These are phyloP conservation scores for Cosmopolites sordidus DNA, from an alignment of 2,888 invertebrate species.

Conservation along the genomic window DNA sequence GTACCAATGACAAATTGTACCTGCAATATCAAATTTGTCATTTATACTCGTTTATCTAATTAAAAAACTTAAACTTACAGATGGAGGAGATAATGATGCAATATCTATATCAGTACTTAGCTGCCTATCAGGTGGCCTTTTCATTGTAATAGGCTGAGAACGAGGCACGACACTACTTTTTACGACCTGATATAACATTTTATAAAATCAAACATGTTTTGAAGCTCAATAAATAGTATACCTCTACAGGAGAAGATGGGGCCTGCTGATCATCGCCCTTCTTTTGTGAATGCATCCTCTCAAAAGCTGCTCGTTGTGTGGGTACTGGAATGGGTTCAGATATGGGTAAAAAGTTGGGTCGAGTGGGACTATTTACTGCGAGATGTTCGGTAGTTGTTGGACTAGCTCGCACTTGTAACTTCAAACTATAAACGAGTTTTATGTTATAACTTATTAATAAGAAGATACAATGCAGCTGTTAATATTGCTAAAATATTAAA, in stretches of 20 bases:
- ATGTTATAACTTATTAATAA: too few relatives aligned
- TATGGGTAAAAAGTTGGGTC: conserved; percentile 66
- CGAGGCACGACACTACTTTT: conserved; percentile 58
- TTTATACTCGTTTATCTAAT: neutral
- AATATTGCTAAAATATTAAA: too few relatives aligned
- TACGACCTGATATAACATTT: conserved; percentile 10
- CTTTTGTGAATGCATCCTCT: conserved; percentile 45
- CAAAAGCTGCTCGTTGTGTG: conserved; percentile 56
- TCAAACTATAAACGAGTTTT: conserved; percentile 24
- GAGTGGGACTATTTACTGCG: conserved; percentile 55
- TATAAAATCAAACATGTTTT: neutral
- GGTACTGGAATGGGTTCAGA: conserved; percentile 77
- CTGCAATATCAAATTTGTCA: conserved; percentile 39
- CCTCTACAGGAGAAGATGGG: conserved; percentile 15
- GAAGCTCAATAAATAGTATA: neutral
- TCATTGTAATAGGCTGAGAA: conserved; percentile 82
- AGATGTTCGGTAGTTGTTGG: conserved; percentile 20
- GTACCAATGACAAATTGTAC: conserved; percentile 85
- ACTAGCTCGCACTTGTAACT: conserved; percentile 28
- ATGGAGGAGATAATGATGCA: conserved; percentile 88
- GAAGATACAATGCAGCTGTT: too few relatives aligned
- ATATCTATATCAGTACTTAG: conserved; percentile 80
- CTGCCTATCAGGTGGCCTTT: conserved; percentile 67
- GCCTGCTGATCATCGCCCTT: conserved; percentile 29
- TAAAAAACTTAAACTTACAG: conserved; percentile 55